These are phyloP conservation scores for Hiodon tergisus DNA, from an alignment of 2,113 vertebrate species.

Conservation along the genomic window DNA sequence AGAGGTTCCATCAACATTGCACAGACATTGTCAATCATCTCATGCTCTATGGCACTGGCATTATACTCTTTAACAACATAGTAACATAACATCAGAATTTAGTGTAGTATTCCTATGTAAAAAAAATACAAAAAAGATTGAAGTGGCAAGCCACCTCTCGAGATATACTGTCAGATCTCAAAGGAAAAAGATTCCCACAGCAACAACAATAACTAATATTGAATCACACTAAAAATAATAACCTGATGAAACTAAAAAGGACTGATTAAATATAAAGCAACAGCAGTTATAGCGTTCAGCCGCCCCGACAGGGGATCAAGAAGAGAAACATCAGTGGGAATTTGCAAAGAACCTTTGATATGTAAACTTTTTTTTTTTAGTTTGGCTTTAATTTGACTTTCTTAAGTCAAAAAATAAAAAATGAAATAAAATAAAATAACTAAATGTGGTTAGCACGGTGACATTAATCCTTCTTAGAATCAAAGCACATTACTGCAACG, in stretches of 20 bases:
- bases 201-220: background rate
- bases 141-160: too few species aligned
- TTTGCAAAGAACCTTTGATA: background rate
- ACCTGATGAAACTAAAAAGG: conserved; percentile 10
- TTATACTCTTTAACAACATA: too few species aligned
- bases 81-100: too few species aligned
- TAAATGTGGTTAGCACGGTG: background rate
- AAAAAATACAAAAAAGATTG: too few species aligned
- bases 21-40: too few species aligned
- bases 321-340: background rate
- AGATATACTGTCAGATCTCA: too few species aligned
- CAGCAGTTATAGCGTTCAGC: background rate
- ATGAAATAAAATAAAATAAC: background rate
- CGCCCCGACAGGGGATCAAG: background rate
- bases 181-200: too few species aligned
- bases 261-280: background rate
- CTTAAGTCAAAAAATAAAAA: background rate
- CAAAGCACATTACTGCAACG: background rate
- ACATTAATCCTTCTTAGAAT: conserved; percentile 19
- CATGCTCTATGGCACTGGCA: too few species aligned
- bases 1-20: too few species aligned
- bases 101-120: too few species aligned
- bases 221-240: background rate
- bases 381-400: conserved; percentile 1
- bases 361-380: conserved; percentile 6